These are phyloP conservation scores for Cettia cetti DNA, from an alignment of 2,113 vertebrate species.

Conservation along the genomic window DNA sequence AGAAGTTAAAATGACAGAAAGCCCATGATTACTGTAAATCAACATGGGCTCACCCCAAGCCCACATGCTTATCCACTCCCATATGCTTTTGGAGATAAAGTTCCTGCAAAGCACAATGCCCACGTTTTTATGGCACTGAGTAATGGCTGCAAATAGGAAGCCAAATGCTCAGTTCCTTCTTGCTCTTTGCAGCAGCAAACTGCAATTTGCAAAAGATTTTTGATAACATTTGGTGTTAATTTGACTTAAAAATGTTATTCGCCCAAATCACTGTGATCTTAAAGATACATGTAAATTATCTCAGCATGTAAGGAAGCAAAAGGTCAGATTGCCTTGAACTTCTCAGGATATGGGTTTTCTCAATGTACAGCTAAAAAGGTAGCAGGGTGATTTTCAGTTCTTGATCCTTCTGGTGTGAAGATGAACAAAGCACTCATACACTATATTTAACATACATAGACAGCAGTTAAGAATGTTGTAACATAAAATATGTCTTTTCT, in stretches of 20 bases:
- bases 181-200: constrained; percentile 5
- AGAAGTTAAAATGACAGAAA: background rate
- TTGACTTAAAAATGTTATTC: constrained; percentile 34
- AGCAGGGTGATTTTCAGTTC: background rate
- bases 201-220: constrained; percentile 33
- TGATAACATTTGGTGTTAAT: constrained; percentile 44
- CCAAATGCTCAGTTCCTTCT: background rate
- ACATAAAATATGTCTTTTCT: background rate
- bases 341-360: background rate
- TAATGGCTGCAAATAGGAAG: constrained; percentile 9
- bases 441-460: background rate
- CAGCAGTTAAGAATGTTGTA: background rate
- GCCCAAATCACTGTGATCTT: constrained; percentile 2
- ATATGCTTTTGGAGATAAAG: background rate
- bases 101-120: background rate
- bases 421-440: background rate
- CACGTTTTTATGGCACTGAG: background rate
- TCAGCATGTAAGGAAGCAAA: background rate
- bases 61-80: background rate
- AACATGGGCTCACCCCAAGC: background rate
- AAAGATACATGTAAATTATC: constrained; percentile 33
- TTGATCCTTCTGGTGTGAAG: background rate
- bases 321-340: background rate
- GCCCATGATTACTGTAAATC: background rate
- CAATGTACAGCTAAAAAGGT: background rate